Evolutionary conservation across 2,888 invertebrate genomes (phyloP), one percentile per base, ranked within the genome.

Genomic region (Drosophila pegasa): DNA sequence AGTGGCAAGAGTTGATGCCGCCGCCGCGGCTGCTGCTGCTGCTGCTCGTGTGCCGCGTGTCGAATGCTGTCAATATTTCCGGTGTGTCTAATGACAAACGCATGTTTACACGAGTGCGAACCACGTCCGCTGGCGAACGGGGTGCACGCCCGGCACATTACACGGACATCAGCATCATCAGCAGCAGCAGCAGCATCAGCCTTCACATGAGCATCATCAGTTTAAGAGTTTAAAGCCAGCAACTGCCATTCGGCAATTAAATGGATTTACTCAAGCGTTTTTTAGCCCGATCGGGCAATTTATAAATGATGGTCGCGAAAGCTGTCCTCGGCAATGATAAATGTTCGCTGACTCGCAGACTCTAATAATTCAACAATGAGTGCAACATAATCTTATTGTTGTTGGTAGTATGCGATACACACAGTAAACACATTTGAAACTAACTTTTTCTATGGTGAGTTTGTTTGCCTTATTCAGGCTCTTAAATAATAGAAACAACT

Each of bases 31-130:
- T 31, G 31, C 47, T 29, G 12, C 18, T 18, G 8, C 48, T n/a
- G 56, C 67, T 54, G 27, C 55, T 68, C 74, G 83, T 77, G 80
- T 72, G 84, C 78, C 87, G 80, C 75, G 86, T 84, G 88, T 68
- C 84, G 84, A 87, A 88, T 88, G 27, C 80, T 69, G 75, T 72
- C 86, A 87, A 84, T 84, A 88, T 87, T 88, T 85, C 85, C 85
- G 85, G 76, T 88, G 82, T 87, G 89, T 80, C 86, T 87, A 87
- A 87, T 87, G 89, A 85, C 86, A 88, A 87, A 82, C 89, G 86
- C 89, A 88, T 87, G 86, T 88, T 87, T 84, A 87, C 86, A 87
- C 72, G 86, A 87, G 89, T 87, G 86, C 80, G 73, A 87, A 87
- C 89, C 89, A 88, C 66, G 75, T 86, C 87, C 85, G 80, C 29